Conservation (phyloP, 2,797 vertebrate genomes). For the Parauchenoglanis punctatus region DNA sequence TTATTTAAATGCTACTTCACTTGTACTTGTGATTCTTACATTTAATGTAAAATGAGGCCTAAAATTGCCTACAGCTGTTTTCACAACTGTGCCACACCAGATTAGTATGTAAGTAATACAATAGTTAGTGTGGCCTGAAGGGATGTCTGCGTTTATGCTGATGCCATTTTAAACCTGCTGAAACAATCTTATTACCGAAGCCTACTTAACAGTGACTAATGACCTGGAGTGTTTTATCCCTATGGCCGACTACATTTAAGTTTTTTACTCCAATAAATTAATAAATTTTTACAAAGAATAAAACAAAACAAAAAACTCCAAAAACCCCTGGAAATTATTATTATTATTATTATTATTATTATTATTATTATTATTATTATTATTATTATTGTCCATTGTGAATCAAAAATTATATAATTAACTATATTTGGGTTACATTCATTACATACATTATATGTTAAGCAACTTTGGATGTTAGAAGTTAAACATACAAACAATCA, state of each 20-base stretch:
- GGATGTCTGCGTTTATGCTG: neutral
- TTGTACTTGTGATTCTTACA: neutral
- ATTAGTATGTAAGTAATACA: neutral
- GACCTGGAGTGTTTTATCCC: neutral
- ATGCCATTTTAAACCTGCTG: conserved; percentile 18
- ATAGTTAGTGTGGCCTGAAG: conserved; percentile 5
- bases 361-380: neutral
- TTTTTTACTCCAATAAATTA: neutral
- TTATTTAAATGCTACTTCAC: neutral
- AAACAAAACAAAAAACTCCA: neutral
- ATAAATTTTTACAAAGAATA: neutral
- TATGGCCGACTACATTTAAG: neutral
- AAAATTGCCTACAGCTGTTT: conserved; percentile 28
- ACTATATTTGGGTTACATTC: neutral
- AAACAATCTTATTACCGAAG: conserved; percentile 16
- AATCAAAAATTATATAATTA: neutral
- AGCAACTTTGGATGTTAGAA: neutral
- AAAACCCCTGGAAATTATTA: neutral
- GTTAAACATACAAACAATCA: neutral
- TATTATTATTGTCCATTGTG: neutral
- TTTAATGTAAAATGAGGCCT: conserved; percentile 19
- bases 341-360: neutral
- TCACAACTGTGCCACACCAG: neutral
- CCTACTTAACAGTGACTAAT: conserved; percentile 5
- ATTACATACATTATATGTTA: neutral